Percentiles rank a stretch among this genome's conserved stretches.
Conservation (phyloP, 2,888 invertebrate genomes). For the Xanthorhoe spadicearia region DNA sequence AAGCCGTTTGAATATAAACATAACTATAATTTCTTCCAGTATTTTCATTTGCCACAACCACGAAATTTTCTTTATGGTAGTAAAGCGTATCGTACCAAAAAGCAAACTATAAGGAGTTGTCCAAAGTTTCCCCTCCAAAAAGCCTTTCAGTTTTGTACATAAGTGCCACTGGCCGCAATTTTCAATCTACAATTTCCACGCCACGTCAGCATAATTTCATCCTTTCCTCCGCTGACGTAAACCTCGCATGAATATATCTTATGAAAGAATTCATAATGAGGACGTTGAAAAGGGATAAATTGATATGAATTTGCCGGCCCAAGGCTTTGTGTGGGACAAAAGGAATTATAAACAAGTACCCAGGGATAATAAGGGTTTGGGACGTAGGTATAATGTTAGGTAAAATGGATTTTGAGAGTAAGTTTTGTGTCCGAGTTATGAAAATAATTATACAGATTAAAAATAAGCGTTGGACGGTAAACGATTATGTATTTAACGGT, state of each 20-base stretch:
- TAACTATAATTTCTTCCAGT: no score
- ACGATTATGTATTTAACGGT: background rate
- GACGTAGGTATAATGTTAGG: slow-evolving; percentile 19
- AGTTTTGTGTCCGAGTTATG: slow-evolving; percentile 22
- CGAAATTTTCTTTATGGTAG: no score
- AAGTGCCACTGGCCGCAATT: slow-evolving; percentile 18
- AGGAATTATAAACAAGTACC: slow-evolving; percentile 74
- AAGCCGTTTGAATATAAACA: no score
- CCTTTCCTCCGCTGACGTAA: slow-evolving; percentile 40
- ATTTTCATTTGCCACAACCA: no score
- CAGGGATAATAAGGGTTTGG: slow-evolving; percentile 53
- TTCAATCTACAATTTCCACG: slow-evolving; percentile 38
- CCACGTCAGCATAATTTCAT: slow-evolving; percentile 45
- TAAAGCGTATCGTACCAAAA: no score
- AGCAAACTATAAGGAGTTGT: background rate
- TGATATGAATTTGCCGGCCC: slow-evolving; percentile 73
- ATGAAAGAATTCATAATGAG: slow-evolving; percentile 77
- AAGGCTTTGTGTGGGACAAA: slow-evolving; percentile 70
- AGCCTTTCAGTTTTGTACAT: background rate
- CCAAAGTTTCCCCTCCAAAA: background rate
- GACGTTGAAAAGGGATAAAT: slow-evolving; percentile 66
- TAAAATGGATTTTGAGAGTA: slow-evolving; percentile 27
- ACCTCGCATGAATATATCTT: slow-evolving; percentile 65
- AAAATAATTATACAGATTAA: slow-evolving; percentile 25
- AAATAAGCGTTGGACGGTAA: background rate